Conservation (phyloP, 2,888 invertebrate genomes). For the Conops quadrifasciatus region DNA sequence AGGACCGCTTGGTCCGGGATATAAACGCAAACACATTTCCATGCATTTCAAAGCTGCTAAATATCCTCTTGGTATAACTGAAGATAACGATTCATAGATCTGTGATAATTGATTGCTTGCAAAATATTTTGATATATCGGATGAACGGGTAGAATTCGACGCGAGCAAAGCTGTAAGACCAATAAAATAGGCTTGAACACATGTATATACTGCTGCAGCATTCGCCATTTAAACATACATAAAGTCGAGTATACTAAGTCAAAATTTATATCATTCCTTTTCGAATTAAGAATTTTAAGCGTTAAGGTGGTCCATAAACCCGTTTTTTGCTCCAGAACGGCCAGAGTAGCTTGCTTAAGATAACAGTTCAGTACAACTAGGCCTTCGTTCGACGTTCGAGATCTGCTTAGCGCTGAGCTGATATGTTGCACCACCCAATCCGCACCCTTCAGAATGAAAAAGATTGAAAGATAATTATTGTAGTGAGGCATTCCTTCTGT, state of each 20-base stretch:
- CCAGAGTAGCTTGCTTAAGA: constrained; percentile 47
- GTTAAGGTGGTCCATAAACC: constrained; percentile 49
- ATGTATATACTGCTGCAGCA: not conserved
- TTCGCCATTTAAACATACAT: constrained; percentile 36
- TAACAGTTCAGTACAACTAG: constrained; percentile 47
- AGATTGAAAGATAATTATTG: not conserved
- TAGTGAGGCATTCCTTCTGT: not conserved
- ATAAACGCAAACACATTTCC: constrained; percentile 51
- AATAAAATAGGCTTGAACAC: not conserved
- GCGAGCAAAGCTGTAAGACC: constrained; percentile 40
- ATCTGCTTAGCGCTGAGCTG: constrained; percentile 48
- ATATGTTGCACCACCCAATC: constrained; percentile 47
- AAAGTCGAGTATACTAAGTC: constrained; percentile 46
- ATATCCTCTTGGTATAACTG: constrained; percentile 39
- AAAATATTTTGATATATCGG: constrained; percentile 53
- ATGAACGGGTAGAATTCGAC: constrained; percentile 46
- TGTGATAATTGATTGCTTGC: constrained; percentile 48
- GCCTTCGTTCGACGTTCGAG: constrained; percentile 45
- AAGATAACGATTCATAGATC: constrained; percentile 49
- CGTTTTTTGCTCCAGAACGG: constrained; percentile 50
- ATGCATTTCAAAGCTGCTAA: constrained; percentile 50
- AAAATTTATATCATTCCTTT: constrained; percentile 41
- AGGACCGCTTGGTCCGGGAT: constrained; percentile 53
- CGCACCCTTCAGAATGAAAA: constrained; percentile 35
- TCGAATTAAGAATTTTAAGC: constrained; percentile 50